Percentiles rank a stretch among this genome's conserved stretches.
These are phyloP conservation scores for Carapus acus DNA, from an alignment of 2,797 vertebrate species.

Conservation along the genomic window DNA sequence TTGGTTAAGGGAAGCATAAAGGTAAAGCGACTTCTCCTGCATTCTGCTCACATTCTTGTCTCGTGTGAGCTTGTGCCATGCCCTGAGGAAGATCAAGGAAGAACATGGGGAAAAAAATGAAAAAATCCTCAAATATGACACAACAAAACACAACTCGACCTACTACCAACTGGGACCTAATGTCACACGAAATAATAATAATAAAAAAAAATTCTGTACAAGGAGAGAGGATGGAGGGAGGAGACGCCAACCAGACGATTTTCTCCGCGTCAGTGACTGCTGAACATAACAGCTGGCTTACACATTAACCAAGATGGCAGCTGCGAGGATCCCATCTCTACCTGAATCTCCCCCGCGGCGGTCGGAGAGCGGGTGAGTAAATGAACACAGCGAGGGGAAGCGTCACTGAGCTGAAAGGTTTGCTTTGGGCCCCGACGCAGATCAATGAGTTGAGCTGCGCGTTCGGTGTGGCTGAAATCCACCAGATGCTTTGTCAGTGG, in stretches of 20 bases:
- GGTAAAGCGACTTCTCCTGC: slow-evolving; percentile 4
- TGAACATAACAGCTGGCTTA: background rate
- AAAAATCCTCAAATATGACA: too few relatives aligned
- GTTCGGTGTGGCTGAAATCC: background rate
- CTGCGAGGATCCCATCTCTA: slow-evolving; percentile 3
- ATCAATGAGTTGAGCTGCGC: slow-evolving; percentile 14
- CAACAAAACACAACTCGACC: too few relatives aligned
- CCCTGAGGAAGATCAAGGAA: slow-evolving; percentile 23
- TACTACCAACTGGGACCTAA: too few relatives aligned
- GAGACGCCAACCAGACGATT: too few relatives aligned
- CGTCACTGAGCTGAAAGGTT: background rate
- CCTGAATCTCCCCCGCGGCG: slow-evolving; percentile 9
- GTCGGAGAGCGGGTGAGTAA: slow-evolving; percentile 4
- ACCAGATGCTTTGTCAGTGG: slow-evolving; percentile 2
- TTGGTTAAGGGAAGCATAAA: too few relatives aligned
- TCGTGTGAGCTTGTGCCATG: slow-evolving; percentile 7
- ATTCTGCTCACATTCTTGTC: slow-evolving; percentile 18
- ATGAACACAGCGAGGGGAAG: background rate
- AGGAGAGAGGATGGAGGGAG: too few relatives aligned
- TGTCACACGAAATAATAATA: too few relatives aligned
- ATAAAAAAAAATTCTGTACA: too few relatives aligned
- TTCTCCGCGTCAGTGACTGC: too few relatives aligned
- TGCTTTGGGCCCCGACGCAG: slow-evolving; percentile 6
- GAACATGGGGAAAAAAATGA: too few relatives aligned
- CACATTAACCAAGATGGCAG: background rate